Base-by-base conservation (phyloP, 2,113 vertebrate genomes). In the Burhinus bistriatus region DNA sequence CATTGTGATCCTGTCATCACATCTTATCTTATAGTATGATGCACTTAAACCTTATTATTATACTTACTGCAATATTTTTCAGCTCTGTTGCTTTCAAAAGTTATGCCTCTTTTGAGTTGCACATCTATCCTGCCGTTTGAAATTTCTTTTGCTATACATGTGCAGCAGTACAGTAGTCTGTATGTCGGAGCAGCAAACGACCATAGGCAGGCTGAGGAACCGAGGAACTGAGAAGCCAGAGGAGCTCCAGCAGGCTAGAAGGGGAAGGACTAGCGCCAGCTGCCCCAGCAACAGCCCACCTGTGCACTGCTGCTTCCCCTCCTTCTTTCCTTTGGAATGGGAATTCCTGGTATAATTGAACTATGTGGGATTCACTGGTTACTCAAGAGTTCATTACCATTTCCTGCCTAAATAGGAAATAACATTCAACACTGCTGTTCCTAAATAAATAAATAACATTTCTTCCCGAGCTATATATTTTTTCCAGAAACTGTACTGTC, bases 301-400 rank as follows among this genome's bases (percentile, higher is more conserved):
- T 26, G 3, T 16, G 13, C 0, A 4, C 30, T 79, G 32, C 42
- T 82, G 38, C 26, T 69, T 87, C n/a, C n/a, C 12, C 3, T 65
- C 11, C 23, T 82, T 20, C 51, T 38, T 70, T 71, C 38, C 27
- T 32, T 62, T 54, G n/a, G 34, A 69, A 83, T 1, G 3, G 16
- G 49, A 87, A 82, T 64, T 64, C 52, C 40, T 61, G 23, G 11
- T 55, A 32, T 15, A 61, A 58, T 3, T 47, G 15, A 65, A 68
- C 6, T 36, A 44, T 0, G 1, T 25, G 12, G 20, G 15, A 62
- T 51, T 66, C 30, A 59, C 21, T 1, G 1, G 8, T 32, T 38
- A 73, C 6, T 5, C 6, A 47, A 47, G 3, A 57, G 10, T 32
- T 69, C 61, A n/a, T 61, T 76, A 72, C 4, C 10, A 80, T 65